Base-by-base conservation (phyloP, 2,797 vertebrate genomes). In the Pangasius larnaudii region DNA sequence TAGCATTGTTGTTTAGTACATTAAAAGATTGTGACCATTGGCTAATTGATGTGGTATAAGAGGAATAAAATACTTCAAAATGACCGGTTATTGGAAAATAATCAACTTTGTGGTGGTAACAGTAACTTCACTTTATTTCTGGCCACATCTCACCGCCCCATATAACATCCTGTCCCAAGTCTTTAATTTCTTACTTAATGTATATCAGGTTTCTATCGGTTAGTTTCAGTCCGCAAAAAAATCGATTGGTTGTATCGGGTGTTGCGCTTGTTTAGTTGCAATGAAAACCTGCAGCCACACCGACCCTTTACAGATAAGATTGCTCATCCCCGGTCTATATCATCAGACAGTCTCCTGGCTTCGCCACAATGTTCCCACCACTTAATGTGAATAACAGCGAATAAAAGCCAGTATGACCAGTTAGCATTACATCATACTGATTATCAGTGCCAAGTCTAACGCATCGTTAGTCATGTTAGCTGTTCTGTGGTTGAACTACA, bases 341-440 rank as follows among this genome's bases (percentile, higher is more conserved):
- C 81, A 84, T 3, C 2, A 13, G 46, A 84, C 19, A 0, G 18
- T 82, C 58, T 81, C 56, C 58, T 30, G 80, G 49, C 39, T 83
- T 65, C 9, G 2, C 1, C 16, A 13, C n/a, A 0, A 8, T 3
- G 22, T 61, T 79, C 33, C 33, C 79, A 67, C n/a, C 61, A 67
- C 81, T 67, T 79, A 53, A 27, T 24, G 46, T 77, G 42, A 51
- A 42, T 42, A 79, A 61, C 75, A 86, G 39, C 22, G 24, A 81
- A 39, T 49, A 30, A 77, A 58, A 36, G 30, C 27, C 22, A 67
- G 42, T 2, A 83, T 11, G 22, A 81, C 63, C 39, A 77, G 58
- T 83, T 83, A 39, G 49, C 58, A 84, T 89, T 53, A 78, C 58
- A 59, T 86, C 79, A 84, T 36, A 27, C 22, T 36, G 24, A 22